Evolutionary conservation across 2,797 vertebrate genomes (phyloP), one percentile per base, ranked within the genome.

Genomic region (Coracias cyanogaster): DNA sequence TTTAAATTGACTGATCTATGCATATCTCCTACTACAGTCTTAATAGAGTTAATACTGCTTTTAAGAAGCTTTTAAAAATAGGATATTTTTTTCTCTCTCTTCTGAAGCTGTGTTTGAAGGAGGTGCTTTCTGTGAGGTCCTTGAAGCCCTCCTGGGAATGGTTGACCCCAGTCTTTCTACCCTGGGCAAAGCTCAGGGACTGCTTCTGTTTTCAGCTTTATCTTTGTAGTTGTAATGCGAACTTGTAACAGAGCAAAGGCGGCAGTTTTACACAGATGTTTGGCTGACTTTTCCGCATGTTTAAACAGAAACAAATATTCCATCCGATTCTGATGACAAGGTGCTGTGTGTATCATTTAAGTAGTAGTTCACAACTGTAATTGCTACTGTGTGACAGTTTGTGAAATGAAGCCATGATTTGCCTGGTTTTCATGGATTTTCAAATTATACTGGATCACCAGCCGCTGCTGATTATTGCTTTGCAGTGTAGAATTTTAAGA

Each of bases 271-370:
- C 15, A 2, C 49, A 64, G 71, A 20, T 5, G 1, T 35, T 57
- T 73, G 85, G 28, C 48, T 83, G 93, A 19, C 60, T 41, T 78
- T 49, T 24, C 5, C 4, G 21, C 55, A 35, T 52, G 15, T 73
- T 96, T 67, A 31, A 90, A 48, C n/a, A 92, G 78, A 77, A 93
- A 31, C 74, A 86, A 92, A 54, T 82, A 80, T 24, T 85, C 33
- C 35, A 55, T 54, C 67, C 77, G 66, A 37, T 88, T 86, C 73
- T 58, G 57, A 35, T 85, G 90, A 41, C 74, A 46, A 65, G 70
- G 57, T 67, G 67, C 83, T 35, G n/a, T 13, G 66, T 57, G 1
- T 39, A n/a, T 87, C 61, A 25, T 81, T 81, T 45, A 64, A 81
- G 61, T 46, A 13, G 57, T 61, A 14, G 61, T 33, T 92, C 52